Evolutionary conservation across 2,797 vertebrate genomes (phyloP).

Genomic region (Halcyon smyrnensis): DNA sequence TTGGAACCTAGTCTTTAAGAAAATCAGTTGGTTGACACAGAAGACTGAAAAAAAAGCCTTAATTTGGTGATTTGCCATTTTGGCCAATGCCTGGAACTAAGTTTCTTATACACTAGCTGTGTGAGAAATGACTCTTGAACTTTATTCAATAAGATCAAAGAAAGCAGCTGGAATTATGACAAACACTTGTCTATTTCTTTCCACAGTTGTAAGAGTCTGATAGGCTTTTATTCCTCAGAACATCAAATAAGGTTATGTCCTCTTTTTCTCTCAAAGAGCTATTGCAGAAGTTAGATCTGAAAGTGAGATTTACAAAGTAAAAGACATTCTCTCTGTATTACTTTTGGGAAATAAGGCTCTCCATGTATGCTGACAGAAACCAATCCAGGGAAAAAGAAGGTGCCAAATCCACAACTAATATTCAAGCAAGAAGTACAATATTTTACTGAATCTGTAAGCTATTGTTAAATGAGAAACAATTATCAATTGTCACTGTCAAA

Average conservation of each 20-base stretch:
- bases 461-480: not conserved
- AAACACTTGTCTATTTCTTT: slow-evolving; percentile 3
- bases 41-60: not conserved
- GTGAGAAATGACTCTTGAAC: not conserved
- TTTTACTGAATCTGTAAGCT: not conserved
- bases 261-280: not conserved
- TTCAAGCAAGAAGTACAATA: not conserved
- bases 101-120: not conserved
- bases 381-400: not conserved
- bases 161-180: not conserved
- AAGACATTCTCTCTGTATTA: not conserved
- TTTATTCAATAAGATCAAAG: not conserved
- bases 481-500: not conserved
- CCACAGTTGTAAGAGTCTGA: not conserved
- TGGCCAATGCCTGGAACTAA: not conserved
- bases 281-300: not conserved
- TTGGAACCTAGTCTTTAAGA: not conserved
- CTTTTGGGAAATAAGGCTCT: not conserved
- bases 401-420: not conserved
- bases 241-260: not conserved
- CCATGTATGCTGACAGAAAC: not conserved
- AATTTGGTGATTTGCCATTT: not conserved
- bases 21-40: not conserved
- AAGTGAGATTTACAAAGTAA: not conserved
- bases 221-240: not conserved